Base-by-base conservation (phyloP, 1,140 invertebrate species). In the Homarus americanus region DNA sequence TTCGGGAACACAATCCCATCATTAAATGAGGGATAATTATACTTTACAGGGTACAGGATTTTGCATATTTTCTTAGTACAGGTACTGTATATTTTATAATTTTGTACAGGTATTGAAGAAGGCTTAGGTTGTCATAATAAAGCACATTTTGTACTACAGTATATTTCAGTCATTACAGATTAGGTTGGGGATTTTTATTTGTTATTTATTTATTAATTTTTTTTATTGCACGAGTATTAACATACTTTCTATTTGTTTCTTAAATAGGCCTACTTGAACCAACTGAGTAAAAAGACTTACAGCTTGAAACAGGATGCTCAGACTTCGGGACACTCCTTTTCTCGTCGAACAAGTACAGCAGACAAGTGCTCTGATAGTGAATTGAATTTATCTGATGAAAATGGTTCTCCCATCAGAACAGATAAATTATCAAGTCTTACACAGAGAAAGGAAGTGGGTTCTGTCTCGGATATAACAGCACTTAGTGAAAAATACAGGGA, bases 201-300 rank as follows among this genome's bases (percentile, higher is more conserved):
- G n/a, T n/a, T n/a, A n/a, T n/a, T n/a, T n/a, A n/a, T n/a, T n/a
- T n/a, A n/a, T n/a, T n/a, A n/a, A n/a, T n/a, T n/a, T n/a, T n/a
- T n/a, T n/a, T n/a, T n/a, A n/a, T n/a, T n/a, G n/a, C n/a, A n/a
- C 20, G 9, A 79, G 15, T 32, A 53, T 34, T 80, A 80, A 34
- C 32, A 1, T 34, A 5, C 7, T 49, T 53, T 40, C 24, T n/a
- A 0, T 76, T 49, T 32, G 1, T 32, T 80, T 49, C 28, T 80
- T 9, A 2, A 32, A 32, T 40, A 86, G 83, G 83, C 83, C 24
- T 86, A 86, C 83, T 73, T 86, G 72, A 86, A 86, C 32, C 83
- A 86, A 40, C 72, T 86, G 28, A 86, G 83, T 72, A 66, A 41
- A 17, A 86, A 86, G 41, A 86, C 83, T 20, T 69, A 53, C 44